Base-by-base conservation (phyloP, 2,888 invertebrate species). In the Lasius fuliginosus region DNA sequence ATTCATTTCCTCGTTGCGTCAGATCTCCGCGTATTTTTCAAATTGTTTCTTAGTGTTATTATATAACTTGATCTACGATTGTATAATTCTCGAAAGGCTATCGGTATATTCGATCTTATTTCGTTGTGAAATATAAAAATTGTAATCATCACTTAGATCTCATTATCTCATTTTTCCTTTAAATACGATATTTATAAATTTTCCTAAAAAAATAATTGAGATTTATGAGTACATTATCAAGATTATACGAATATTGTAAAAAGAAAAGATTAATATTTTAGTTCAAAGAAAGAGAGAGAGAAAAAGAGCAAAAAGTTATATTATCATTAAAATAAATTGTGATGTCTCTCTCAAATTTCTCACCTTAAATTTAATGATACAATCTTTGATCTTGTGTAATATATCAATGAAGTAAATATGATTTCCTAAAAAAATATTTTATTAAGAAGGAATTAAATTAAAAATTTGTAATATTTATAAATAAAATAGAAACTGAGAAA, bases 11-110 rank as follows among this genome's bases (percentile, higher is more conserved):
- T 36, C 18, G 6, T 49, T 15, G 23, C 4, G 42, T n/a, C 36
- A 79, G 23, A 46, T 23, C 58, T 79, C 65, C 49, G 53, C 30
- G 53, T 49, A 27, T 53, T 49, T 12, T 71, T 2, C 65, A 18
- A 49, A 65, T 76, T 65, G 42, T 36, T 65, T 65, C 49, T 4
- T 30, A 18, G 8, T 8, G 8, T 62, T 62, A 18, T 18, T 62
- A 62, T 62, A 3, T 62, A 3, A 62, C 46, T 46, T 64, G 64
- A 46, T n/a, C 12, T 75, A 62, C 3, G 46, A 9, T n/a, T 15
- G 6, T 60, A 40, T 27, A 75, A 64, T 15, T 49, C 49, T 33
- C 49, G 33, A 3, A 64, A 64, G 5, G 15, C 3, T 30, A 60
- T 46, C 42, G n/a, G 8, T 30, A 46, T 62, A 46, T 75, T 62